Base-by-base conservation (phyloP, 1,140 invertebrate genomes). In the Conopomorpha cramerella region DNA sequence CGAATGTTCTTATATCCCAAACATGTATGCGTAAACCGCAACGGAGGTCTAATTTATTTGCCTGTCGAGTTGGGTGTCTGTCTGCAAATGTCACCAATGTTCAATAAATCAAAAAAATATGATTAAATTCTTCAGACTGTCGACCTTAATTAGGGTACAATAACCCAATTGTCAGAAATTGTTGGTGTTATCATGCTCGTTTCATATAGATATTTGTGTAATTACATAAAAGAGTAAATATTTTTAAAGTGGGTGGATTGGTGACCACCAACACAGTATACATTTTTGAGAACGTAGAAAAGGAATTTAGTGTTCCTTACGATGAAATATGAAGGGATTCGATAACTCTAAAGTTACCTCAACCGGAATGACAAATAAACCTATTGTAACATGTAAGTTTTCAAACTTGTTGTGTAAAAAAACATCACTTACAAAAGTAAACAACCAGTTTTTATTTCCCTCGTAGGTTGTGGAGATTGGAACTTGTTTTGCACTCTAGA, bases 391-490 rank as follows among this genome's bases (percentile, higher is more conserved):
- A 61, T 82, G 81, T 82, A 73, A 73, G 81, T 74, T 32, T 33
- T 33, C 13, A 26, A n/a, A 27, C 18, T 35, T 35, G 29, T 30
- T 38, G 10, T 33, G 31, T n/a, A 28, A 29, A n/a, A n/a, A n/a
- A n/a, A n/a, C n/a, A n/a, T n/a, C n/a, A n/a, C n/a, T n/a, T n/a
- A n/a, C n/a, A n/a, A n/a, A n/a, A 39, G 44, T 37, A 39, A 13
- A 34, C 12, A 39, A 8, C 8, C 16, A 28, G 15, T 16, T 42
- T 36, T 23, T 33, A 46, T 14, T 34, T 40, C 29, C 35, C 49
- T 13, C 28, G n/a, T n/a, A 96, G 93, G 90, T 86, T 87, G 91
- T 61, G 95, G 95, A 38, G 92, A 96, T 70, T 84, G 88, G 63
- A 86, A 86, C 38, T 81, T 96, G 37, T 96, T 96, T 77, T 86